phyloP scores from a whole-genome alignment of 2,113 vertebrate species.

The Ceyx cyanopectus region DNA sequence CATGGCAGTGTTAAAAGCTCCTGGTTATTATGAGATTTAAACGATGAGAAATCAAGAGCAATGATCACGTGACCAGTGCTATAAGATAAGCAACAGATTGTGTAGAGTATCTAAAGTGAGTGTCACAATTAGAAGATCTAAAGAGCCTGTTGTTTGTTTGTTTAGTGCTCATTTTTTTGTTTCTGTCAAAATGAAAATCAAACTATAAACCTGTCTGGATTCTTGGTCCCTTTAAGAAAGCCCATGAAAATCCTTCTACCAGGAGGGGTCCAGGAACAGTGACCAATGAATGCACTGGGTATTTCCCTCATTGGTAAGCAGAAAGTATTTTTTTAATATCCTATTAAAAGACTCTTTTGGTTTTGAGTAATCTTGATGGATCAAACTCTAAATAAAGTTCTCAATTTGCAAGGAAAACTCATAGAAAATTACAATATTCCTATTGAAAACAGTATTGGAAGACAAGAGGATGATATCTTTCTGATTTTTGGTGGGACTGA shows the following conservation, averaged over 20 bases:
- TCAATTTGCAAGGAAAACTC: not conserved
- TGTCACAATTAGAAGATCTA: not conserved
- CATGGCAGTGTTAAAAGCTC: not conserved
- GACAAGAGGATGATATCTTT: not conserved
- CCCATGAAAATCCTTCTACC: not conserved
- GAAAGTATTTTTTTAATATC: not conserved
- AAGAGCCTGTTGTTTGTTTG: not conserved
- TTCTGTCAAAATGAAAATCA: not conserved
- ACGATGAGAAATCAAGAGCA: not conserved
- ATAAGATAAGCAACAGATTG: not conserved
- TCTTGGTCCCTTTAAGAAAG: not conserved
- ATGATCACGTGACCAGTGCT: not conserved
- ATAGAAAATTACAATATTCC: not conserved
- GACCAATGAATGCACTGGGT: not conserved
- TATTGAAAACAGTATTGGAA: not conserved
- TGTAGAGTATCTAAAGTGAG: not conserved
- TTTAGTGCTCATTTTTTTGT: not conserved
- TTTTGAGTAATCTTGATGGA: not conserved
- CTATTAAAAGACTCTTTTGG: not conserved
- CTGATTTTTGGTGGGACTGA: not conserved
- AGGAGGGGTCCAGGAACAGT: not conserved
- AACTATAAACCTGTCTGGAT: not conserved
- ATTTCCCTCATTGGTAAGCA: not conserved
- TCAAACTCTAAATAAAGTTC: not conserved
- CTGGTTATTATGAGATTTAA: not conserved